Base-by-base conservation (phyloP, 64 coral and sea anemone species). In the Montipora cactus region DNA sequence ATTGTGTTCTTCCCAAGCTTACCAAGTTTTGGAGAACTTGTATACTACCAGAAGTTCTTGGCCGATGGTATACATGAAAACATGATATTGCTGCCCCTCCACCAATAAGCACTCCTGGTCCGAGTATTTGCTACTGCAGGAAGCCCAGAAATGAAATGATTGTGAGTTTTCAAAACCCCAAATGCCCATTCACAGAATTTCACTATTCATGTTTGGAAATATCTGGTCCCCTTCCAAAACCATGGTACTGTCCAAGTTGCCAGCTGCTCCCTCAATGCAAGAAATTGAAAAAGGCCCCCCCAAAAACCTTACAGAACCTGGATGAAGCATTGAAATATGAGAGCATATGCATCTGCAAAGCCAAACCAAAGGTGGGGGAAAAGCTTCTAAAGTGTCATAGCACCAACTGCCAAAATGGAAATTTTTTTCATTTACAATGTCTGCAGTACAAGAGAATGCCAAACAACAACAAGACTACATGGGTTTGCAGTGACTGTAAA, bases 131-230 rank as follows among this genome's bases (percentile, higher is more conserved):
- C 59, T 81, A 81, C 59, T 81, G 79, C 79, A 81, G 79, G 37
- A 81, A 58, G 23, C 49, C 79, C 59, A 55, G 9, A 58, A 16
- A 81, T 23, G 79, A 81, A 59, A 59, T 28, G 28, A 59, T 59
- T 59, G 59, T 81, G 19, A 19, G 49, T 59, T 81, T 8, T 59
- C n/a, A 51, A 57, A 83, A 83, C 21, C 53, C 57, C 58, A 83
- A 83, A 14, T 83, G 58, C 10, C 83, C 83, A 70, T 87, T 69
- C 49, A 71, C 51, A 19, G 71, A 87, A 69, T 87, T 87, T 49
- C 83, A 87, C 64, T 87, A 18, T 44, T 87, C 83, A 69, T 87
- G 83, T 50, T 69, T 87, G 59, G 45, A 69, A 71, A 87, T 71
- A 87, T 70, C 62, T 47, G 44, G 71, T 87, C 66, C 67, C 67